phyloP scores from a whole-genome alignment of 1,140 invertebrate species.

The Cherax quadricarinatus region DNA sequence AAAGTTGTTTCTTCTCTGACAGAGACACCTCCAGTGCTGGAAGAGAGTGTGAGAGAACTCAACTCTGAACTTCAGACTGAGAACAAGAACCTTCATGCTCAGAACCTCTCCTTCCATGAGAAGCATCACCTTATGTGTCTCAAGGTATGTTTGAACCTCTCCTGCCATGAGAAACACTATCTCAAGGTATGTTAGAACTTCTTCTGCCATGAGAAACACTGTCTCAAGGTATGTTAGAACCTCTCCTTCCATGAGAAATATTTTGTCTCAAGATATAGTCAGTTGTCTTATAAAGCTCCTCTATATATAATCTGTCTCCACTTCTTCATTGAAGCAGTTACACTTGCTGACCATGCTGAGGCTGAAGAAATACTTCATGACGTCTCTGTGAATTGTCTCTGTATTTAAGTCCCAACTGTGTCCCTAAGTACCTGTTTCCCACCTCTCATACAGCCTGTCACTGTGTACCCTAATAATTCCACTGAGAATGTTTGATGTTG shows the following conservation, averaged over 20 bases:
- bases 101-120: constrained; percentile 95
- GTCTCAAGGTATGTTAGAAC: constrained; percentile 87
- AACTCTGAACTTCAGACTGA: constrained; percentile 93
- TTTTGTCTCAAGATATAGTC: constrained; percentile 89
- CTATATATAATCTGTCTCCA: too few relatives aligned
- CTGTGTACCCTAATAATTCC: too few relatives aligned
- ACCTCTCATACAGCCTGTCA: too few relatives aligned
- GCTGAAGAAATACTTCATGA: too few relatives aligned
- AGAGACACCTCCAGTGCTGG: constrained; percentile 84
- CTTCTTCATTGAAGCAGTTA: neutral
- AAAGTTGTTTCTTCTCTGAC: constrained; percentile 41
- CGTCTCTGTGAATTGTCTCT: too few relatives aligned
- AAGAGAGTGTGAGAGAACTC: constrained; percentile 88
- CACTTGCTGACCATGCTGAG: too few relatives aligned
- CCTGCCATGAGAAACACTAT: constrained; percentile 94
- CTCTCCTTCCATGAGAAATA: constrained; percentile 95
- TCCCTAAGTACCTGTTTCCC: too few relatives aligned
- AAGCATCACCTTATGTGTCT: constrained; percentile 94
- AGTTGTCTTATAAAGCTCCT: too few relatives aligned
- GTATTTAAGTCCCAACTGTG: too few relatives aligned
- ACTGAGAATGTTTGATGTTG: too few relatives aligned
- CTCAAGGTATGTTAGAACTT: constrained; percentile 90
- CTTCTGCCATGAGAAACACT: constrained; percentile 94
- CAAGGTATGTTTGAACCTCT: constrained; percentile 88
- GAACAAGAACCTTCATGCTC: constrained; percentile 92